These are phyloP conservation scores for Hylaeus anthracinus DNA, from an alignment of 1,140 invertebrate species.

Conservation along the genomic window DNA sequence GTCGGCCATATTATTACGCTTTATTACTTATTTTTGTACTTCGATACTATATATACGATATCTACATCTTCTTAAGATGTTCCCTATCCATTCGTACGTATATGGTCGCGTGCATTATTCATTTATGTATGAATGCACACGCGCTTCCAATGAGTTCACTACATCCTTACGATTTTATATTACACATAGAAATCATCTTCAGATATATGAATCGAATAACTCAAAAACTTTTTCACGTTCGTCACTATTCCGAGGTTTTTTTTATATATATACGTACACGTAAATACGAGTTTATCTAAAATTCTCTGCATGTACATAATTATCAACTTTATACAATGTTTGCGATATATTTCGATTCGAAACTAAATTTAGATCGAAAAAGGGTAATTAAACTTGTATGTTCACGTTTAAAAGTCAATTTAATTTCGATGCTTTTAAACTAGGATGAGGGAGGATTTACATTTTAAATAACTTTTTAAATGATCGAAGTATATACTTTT, in stretches of 20 bases:
- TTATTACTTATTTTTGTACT: neutral
- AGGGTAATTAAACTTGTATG: neutral
- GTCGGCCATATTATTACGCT: neutral
- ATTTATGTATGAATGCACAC: neutral
- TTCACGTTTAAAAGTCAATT: no score
- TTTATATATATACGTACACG: neutral
- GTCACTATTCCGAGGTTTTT: neutral
- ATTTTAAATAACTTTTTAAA: neutral
- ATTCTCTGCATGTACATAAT: neutral
- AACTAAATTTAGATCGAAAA: no score
- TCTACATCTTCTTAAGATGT: neutral
- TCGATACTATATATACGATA: neutral
- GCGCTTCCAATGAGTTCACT: neutral
- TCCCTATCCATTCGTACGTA: no score
- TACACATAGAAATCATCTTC: neutral
- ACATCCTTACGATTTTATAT: neutral
- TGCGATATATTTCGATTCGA: neutral
- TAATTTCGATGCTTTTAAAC: no score
- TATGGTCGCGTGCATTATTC: no score
- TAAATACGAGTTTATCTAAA: neutral
- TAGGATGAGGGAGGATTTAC: constrained; percentile 4
- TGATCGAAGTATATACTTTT: neutral
- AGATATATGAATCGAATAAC: neutral
- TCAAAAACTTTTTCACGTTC: neutral
- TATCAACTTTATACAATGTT: neutral